phyloP scores from a whole-genome alignment of 2,888 invertebrate species.

The Vesta saturnalis region DNA sequence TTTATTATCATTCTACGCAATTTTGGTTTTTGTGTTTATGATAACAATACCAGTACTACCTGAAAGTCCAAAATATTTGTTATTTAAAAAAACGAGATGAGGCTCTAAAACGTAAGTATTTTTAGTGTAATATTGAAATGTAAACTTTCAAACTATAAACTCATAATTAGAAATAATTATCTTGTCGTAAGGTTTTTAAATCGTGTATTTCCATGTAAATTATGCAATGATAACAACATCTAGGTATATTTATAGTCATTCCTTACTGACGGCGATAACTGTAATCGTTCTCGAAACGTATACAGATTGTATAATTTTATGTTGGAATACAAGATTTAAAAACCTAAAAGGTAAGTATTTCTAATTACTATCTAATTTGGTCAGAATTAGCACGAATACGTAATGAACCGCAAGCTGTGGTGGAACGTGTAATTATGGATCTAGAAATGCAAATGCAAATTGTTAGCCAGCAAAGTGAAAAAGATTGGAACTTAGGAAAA shows the following conservation, averaged over 20 bases:
- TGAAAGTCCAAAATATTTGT: conserved; percentile 91
- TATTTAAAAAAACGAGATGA: conserved; percentile 71
- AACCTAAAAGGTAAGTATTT: too few relatives aligned
- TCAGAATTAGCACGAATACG: conserved; percentile 74
- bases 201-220: too few relatives aligned
- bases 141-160: too few relatives aligned
- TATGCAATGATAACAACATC: too few relatives aligned
- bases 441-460: conserved; percentile 69
- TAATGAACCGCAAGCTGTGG: conserved; percentile 64
- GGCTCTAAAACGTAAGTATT: conserved; percentile 71
- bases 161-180: too few relatives aligned
- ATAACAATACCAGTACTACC: conserved; percentile 75
- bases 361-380: conserved; percentile 40
- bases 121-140: neutral
- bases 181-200: too few relatives aligned
- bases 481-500: conserved; percentile 67
- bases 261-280: too few relatives aligned
- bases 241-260: too few relatives aligned
- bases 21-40: conserved; percentile 73
- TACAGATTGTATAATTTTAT: too few relatives aligned
- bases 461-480: conserved; percentile 51
- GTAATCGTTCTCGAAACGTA: too few relatives aligned
- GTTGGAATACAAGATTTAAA: too few relatives aligned
- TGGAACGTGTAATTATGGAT: conserved; percentile 71
- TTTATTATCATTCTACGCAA: conserved; percentile 75